Base-by-base conservation (phyloP, 2,797 vertebrate species). In the Enoplosus armatus region DNA sequence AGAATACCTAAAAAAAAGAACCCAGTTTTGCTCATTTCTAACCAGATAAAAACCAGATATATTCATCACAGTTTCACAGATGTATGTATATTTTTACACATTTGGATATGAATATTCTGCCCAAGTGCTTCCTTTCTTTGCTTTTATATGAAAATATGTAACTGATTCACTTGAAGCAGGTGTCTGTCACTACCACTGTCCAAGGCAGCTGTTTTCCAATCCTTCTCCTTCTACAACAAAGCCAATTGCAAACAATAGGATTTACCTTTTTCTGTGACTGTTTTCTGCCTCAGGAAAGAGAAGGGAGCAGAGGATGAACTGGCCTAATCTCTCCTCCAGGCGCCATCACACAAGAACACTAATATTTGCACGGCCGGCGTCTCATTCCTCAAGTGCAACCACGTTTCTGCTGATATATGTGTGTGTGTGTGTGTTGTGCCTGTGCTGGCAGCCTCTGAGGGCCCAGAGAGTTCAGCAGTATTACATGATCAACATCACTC, bases 241-340 rank as follows among this genome's bases (percentile, higher is more conserved):
- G 68, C 79, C 79, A 77, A 61, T n/a, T 12, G 66, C 87, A 91
- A 91, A 93, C 92, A 89, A 85, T 69, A 70, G 72, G 69, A 69
- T 80, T 92, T 71, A 74, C 50, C 54, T 78, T 87, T 88, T 87
- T 90, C 66, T 82, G 10, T 85, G 89, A 82, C 80, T 90, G 79
- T 87, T 92, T 86, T 83, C 64, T 53, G 81, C 92, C 87, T 47
- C 77, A 72, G 83, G 91, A 80, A 50, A 75, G 59, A 77, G 77
- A 71, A 37, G 73, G 64, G 43, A 64, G 51, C 58, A 53, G 79
- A 86, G 82, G 84, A 90, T 88, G 87, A 91, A 85, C 68, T 1
- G 59, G 64, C 66, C 86, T 92, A 90, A 95, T 94, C 91, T 93
- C 53, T 84, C 89, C 93, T 90, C 15, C 64, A 79, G 94, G 93